Base-by-base conservation (phyloP, 2,797 vertebrate species). In the Gymnothorax javanicus region DNA sequence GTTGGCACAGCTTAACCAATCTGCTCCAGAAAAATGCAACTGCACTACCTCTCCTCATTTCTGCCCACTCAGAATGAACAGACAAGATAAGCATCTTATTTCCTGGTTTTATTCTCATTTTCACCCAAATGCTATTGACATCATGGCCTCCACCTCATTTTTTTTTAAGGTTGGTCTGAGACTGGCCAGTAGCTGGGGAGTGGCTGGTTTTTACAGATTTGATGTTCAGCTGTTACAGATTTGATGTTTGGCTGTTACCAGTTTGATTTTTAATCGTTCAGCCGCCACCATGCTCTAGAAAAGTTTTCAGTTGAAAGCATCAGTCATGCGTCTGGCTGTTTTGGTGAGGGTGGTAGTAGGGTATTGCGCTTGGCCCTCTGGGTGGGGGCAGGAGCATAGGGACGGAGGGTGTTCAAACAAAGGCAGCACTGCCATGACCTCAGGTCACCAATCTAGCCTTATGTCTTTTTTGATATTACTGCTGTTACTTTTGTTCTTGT, bases 21-120 rank as follows among this genome's bases (percentile, higher is more conserved):
- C 91, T 91, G 89, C 93, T 94, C 94, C 92, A 93, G 92, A 92
- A 93, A 43, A 93, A 92, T 92, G 90, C 94, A 93, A 93, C 27
- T 12, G 27, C n/a, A 20, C 67, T 25, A 25, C 27, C 27, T 43
- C 71, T 15, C 71, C 71, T 43, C 71, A 11, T 1, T 33, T 13
- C 71, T 43, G 71, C 27, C 62, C 62, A 5, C 52, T 52, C 43
- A 17, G 13, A 77, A 52, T n/a, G 33, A 50, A 43, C 33, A n/a
- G 73, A 52, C 33, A 12, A 50, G 73, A n/a, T 43, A 77, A 50
- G 20, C 73, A 15, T 50, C 73, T 33, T 1, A 12, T 7, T 13
- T 7, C 7, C 57, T 59, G 7, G 13, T 13, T 59, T 59, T 13
- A 7, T 13, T 3, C 58, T 59, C 1, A 43, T 43, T 43, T 43